Percentiles rank a stretch among this genome's conserved stretches.
Evolutionary conservation across 2,888 invertebrate genomes (phyloP).

Genomic region (Epistrophe grossulariae): DNA sequence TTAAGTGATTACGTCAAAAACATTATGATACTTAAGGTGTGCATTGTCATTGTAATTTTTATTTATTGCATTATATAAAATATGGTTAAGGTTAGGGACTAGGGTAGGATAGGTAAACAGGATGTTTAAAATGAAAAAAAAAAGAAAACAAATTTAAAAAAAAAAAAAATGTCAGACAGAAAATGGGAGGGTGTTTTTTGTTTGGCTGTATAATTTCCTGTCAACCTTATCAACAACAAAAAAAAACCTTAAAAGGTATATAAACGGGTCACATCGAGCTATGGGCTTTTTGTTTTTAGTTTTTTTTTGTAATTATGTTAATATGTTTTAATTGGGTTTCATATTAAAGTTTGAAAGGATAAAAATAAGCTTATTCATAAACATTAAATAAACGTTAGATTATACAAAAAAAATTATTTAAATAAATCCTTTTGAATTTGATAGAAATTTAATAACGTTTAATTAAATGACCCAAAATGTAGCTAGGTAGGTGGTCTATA

Average conservation of each 20-base stretch:
- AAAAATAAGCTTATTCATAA: neutral
- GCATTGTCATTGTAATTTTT: conserved; percentile 43
- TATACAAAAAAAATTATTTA: neutral
- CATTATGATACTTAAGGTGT: conserved; percentile 64
- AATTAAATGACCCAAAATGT: neutral
- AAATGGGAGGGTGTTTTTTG: neutral
- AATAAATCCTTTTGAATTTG: neutral
- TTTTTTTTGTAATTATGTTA: neutral
- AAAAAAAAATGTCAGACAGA: neutral
- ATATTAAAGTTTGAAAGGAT: neutral
- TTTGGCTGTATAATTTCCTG: neutral
- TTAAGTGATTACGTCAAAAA: conserved; percentile 66
- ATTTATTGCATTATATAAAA: conserved; percentile 16
- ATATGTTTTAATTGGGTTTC: neutral
- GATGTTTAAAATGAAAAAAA: conserved; percentile 8
- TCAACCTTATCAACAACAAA: neutral
- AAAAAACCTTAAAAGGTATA: neutral
- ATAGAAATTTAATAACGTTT: neutral
- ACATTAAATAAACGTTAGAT: neutral
- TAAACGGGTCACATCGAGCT: conserved; percentile 10
- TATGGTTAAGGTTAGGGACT: neutral
- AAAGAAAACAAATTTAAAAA: conserved; percentile 15
- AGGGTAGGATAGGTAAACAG: neutral
- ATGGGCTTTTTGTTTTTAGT: neutral
- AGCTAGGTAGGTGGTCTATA: too few relatives aligned